Evolutionary conservation across 2,888 invertebrate species (phyloP), one percentile per base, ranked within the genome.

Genomic region (Drosophila suboccidentalis): DNA sequence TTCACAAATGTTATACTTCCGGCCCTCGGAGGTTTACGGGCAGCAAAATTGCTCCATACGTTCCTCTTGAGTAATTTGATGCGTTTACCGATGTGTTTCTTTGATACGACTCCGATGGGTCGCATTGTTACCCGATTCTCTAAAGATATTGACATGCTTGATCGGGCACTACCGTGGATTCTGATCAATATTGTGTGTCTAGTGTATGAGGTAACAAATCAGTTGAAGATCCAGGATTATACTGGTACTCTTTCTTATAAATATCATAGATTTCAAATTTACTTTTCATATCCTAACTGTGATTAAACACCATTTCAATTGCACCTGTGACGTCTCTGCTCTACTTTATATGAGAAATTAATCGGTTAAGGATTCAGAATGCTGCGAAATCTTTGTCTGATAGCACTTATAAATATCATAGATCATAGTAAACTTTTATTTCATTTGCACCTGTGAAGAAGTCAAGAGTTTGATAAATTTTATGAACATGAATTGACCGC

Each of bases 91-190:
- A 91, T 94, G 91, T 83, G 90, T 41, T 95, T 95, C 92, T 95
- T 94, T 83, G 95, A 95, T 89, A 94, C 94, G 46, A 95, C 95
- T 53, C 95, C 95, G 29, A 73, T 93, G 64, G 95, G 95, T 84
- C 93, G 95, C 68, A 94, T 95, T 72, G 91, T 95, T 64, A 93
- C 94, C 60, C 91, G 94, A 49, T 94, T 94, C 83, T 93, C 93
- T n/a, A 93, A 93, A 91, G 94, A 94, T 82, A 87, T 93, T 66
- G 93, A 94, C 65, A 87, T 91, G 34, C 29, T 93, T 62, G 94
- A 94, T 89, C 83, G 82, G 51, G 76, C 79, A 53, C 71, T 94
- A 65, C 93, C 93, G 76, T 91, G 92, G 88, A 90, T 93, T 87
- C 91, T 94, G 88, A 91, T 92, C 93, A 95, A 93, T 94, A 92